Evolutionary conservation across 2,113 vertebrate genomes (phyloP), one percentile per base, ranked within the genome.

Genomic region (Brachionichthys hirsutus): DNA sequence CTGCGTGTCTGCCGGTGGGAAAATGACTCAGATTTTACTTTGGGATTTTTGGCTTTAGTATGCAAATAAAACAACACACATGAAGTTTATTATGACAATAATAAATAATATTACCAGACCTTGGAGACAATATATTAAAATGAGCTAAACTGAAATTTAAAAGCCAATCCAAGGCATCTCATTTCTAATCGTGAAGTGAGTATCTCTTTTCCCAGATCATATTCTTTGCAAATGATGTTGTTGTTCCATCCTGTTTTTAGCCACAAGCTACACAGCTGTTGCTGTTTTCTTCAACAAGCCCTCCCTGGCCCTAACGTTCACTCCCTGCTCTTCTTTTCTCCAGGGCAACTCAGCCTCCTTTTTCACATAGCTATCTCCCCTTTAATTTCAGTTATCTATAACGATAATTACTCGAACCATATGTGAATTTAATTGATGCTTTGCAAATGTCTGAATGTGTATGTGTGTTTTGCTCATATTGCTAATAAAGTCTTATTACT

Each of bases 191-290:
- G 76, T 45, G 16, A 13, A 62, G 73, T 64, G 49, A 73, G 70
- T 65, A 61, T 77, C 67, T 88, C 70, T 73, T 88, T 70, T 66
- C 68, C 75, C 69, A 68, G 80, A 89, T 86, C 77, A 78, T 88
- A 85, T 88, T 89, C 83, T 79, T 69, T 70, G 85, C 81, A 88
- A 89, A 88, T 80, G 81, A 75, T 87, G 87, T 87, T 91, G 87
- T 90, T 89, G 75, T 86, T 87, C 82, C 50, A 68, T 73, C 67
- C 78, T 80, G 75, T 78, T 90, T 90, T 82, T 91, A 82, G 90
- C 91, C 90, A 91, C 67, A 22, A 92, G 91, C 87, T 60, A 90
- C 87, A 81, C 90, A 92, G 89, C 89, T 92, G 91, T 89, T 92
- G 90, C 90, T 92, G 89, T 92, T 90, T 88, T 87, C 87, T 85